Conservation (phyloP, 2,113 vertebrate genomes). For the Phrynosoma platyrhinos region DNA sequence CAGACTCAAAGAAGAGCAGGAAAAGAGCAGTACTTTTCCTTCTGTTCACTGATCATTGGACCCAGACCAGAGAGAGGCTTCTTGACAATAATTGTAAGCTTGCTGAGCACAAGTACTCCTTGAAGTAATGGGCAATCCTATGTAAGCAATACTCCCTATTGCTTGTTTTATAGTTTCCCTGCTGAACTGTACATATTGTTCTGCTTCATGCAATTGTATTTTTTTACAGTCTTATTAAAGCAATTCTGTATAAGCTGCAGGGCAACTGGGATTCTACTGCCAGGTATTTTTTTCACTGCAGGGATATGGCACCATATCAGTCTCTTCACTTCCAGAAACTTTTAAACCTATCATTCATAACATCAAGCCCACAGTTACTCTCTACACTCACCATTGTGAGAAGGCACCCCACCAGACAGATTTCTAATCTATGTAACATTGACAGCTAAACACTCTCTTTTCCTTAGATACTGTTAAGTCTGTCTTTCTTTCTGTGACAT, state of each 20-base stretch:
- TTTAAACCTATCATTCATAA: slow-evolving; percentile 15
- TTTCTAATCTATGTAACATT: slow-evolving; percentile 14
- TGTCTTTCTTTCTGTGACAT: background rate
- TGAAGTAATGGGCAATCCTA: background rate
- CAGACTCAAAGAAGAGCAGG: no score
- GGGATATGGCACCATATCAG: background rate
- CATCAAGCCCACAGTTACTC: background rate
- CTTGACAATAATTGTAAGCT: background rate
- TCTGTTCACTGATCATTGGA: background rate
- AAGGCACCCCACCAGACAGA: background rate
- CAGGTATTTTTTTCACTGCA: background rate
- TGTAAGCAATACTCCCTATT: background rate
- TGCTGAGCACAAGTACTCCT: background rate
- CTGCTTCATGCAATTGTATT: slow-evolving; percentile 5
- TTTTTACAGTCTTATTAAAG: slow-evolving; percentile 12
- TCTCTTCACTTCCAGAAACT: background rate
- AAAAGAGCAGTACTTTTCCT: background rate
- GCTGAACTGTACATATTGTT: background rate
- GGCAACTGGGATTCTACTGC: background rate
- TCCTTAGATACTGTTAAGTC: background rate
- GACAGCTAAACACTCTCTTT: background rate
- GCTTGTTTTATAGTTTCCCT: background rate
- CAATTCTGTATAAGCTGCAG: background rate
- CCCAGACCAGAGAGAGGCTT: background rate
- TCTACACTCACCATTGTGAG: background rate